Evolutionary conservation across 2,113 vertebrate genomes (phyloP).

Genomic region (Amphiprion percula): DNA sequence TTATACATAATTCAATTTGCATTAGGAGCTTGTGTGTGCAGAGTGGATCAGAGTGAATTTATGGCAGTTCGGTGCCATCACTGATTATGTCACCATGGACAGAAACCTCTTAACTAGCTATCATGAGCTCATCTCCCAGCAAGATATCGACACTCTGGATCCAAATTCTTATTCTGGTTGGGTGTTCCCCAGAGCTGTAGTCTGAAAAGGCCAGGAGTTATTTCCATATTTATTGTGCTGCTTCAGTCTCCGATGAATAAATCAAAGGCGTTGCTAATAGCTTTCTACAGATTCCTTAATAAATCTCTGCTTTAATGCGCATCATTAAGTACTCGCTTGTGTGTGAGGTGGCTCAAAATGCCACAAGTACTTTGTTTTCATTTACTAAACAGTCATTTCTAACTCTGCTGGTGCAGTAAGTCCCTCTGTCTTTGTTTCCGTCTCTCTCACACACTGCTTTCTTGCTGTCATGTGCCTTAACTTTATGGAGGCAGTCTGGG

Average conservation of each 20-base stretch:
- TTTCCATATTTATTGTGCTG: slow-evolving; percentile 80
- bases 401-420: slow-evolving; percentile 9
- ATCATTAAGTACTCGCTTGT: slow-evolving; percentile 69
- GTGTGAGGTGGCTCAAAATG: slow-evolving; percentile 64
- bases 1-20: slow-evolving; percentile 17
- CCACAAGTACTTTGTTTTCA: slow-evolving; percentile 71
- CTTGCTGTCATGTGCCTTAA: not conserved
- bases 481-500: slow-evolving; percentile 22
- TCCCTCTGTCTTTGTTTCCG: not conserved
- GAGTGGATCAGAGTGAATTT: slow-evolving; percentile 24
- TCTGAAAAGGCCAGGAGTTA: slow-evolving; percentile 74
- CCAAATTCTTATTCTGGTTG: slow-evolving; percentile 50
- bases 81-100: slow-evolving; percentile 45
- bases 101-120: slow-evolving; percentile 45
- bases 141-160: slow-evolving; percentile 53
- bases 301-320: slow-evolving; percentile 71
- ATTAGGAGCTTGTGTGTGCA: not conserved
- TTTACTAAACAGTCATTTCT: slow-evolving; percentile 68
- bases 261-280: slow-evolving; percentile 77
- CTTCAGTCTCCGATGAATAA: slow-evolving; percentile 71
- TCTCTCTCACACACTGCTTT: slow-evolving; percentile 1
- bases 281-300: slow-evolving; percentile 70
- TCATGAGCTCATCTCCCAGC: slow-evolving; percentile 60
- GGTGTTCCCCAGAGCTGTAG: slow-evolving; percentile 59
- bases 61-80: slow-evolving; percentile 35